phyloP scores from a whole-genome alignment of 2,797 vertebrate genomes.

The Aulostomus chinensis region DNA sequence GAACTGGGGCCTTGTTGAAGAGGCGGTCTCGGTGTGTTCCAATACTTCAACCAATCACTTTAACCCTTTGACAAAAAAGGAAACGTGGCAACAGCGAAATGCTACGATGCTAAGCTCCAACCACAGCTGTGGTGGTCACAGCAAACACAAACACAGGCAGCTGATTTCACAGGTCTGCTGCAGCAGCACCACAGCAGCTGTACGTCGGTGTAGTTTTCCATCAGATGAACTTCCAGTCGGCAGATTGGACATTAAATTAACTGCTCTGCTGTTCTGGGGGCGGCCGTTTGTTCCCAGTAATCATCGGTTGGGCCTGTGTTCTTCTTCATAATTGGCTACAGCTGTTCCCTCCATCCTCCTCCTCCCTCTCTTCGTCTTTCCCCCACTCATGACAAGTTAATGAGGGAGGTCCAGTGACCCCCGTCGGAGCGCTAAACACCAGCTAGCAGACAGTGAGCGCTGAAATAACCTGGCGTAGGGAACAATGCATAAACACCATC shows the following conservation, averaged over 20 bases:
- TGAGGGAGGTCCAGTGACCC: slow-evolving; percentile 35
- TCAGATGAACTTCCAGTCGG: neutral
- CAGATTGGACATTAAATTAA: neutral
- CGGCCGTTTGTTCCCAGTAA: slow-evolving; percentile 48
- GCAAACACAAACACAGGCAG: too few relatives aligned
- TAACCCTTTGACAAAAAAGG: too few relatives aligned
- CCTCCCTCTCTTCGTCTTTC: slow-evolving; percentile 1
- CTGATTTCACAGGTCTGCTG: too few relatives aligned
- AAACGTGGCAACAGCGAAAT: too few relatives aligned
- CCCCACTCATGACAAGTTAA: slow-evolving; percentile 57
- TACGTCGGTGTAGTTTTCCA: too few relatives aligned
- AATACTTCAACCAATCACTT: too few relatives aligned
- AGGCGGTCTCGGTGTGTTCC: too few relatives aligned
- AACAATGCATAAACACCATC: neutral
- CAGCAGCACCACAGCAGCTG: too few relatives aligned
- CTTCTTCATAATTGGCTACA: slow-evolving; percentile 48
- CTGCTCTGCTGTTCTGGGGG: slow-evolving; percentile 17
- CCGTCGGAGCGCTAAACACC: slow-evolving; percentile 28
- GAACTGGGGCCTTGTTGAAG: too few relatives aligned
- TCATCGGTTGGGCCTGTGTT: slow-evolving; percentile 39
- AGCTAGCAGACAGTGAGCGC: slow-evolving; percentile 27
- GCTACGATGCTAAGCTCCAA: too few relatives aligned
- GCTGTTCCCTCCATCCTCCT: slow-evolving; percentile 46
- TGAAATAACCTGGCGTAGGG: slow-evolving; percentile 30
- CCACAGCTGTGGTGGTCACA: too few relatives aligned